phyloP scores from a whole-genome alignment of 2,888 invertebrate genomes.

The Acanthopleura granulata region DNA sequence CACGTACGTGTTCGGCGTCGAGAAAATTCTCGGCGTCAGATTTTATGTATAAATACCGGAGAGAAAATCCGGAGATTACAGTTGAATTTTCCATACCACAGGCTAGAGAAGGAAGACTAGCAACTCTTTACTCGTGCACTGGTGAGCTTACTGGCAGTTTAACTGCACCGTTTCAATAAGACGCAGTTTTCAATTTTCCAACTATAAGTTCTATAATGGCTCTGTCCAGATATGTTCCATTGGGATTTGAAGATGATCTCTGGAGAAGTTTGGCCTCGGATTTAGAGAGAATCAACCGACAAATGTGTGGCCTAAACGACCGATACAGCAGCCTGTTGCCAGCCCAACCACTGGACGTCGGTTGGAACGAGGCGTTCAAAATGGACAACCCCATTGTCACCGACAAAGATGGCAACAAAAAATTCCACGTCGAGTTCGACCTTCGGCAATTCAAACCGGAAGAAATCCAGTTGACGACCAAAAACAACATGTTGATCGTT shows the following conservation, averaged over 20 bases:
- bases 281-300: background rate
- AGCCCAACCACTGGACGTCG: background rate
- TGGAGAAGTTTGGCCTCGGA: background rate
- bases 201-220: no score
- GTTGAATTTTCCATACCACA: no score
- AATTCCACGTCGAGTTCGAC: background rate
- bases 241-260: background rate
- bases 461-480: slow-evolving; percentile 98
- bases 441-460: slow-evolving; percentile 73
- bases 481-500: slow-evolving; percentile 92
- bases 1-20: no score
- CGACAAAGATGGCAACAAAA: background rate
- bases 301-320: background rate
- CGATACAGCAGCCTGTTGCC: background rate
- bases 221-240: background rate
- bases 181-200: no score
- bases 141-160: no score
- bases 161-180: no score
- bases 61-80: no score
- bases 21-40: no score
- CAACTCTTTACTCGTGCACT: no score
- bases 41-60: no score
- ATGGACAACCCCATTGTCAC: slow-evolving; percentile 2
- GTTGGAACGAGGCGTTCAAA: background rate
- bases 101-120: no score